Percentiles rank a stretch among this genome's conserved stretches.
These are phyloP conservation scores for Poecilia latipinna DNA, from an alignment of 2,113 vertebrate genomes.

Conservation along the genomic window DNA sequence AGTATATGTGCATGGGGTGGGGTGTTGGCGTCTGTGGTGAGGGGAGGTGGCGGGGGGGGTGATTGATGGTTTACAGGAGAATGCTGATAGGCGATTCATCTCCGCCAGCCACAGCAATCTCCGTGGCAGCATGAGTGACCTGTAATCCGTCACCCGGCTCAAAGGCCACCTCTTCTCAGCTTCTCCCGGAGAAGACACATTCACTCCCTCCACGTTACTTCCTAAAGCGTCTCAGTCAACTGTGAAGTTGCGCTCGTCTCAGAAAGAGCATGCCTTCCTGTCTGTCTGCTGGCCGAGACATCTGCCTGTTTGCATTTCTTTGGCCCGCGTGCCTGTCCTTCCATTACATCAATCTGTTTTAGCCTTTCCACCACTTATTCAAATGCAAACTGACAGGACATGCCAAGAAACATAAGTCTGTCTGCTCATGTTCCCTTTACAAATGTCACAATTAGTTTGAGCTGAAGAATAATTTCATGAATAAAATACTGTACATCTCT, in stretches of 20 bases:
- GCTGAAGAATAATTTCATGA: background rate
- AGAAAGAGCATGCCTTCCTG: constrained; percentile 23
- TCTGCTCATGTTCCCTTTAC: constrained; percentile 1
- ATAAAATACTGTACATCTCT: background rate
- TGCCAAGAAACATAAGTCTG: constrained; percentile 12
- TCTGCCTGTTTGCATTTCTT: constrained; percentile 43
- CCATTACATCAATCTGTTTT: constrained; percentile 28
- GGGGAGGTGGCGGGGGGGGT: constrained; percentile 76
- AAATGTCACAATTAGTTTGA: constrained; percentile 37
- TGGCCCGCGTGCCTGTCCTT: constrained; percentile 5
- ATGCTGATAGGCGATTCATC: constrained; percentile 79
- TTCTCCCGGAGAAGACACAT: constrained; percentile 47
- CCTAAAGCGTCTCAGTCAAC: constrained; percentile 57
- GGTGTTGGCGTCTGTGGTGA: constrained; percentile 47
- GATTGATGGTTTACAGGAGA: constrained; percentile 81
- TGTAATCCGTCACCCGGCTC: constrained; percentile 77
- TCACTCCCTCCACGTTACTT: constrained; percentile 48
- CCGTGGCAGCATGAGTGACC: constrained; percentile 73
- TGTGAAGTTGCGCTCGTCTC: constrained; percentile 50
- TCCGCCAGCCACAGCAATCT: constrained; percentile 68
- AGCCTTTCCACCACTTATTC: constrained; percentile 32
- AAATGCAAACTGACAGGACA: constrained; percentile 20
- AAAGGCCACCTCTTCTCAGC: constrained; percentile 65
- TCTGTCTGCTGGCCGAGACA: constrained; percentile 13
- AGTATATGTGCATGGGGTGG: constrained; percentile 14